phyloP scores from a whole-genome alignment of 2,888 invertebrate species.

The Pocota personata region DNA sequence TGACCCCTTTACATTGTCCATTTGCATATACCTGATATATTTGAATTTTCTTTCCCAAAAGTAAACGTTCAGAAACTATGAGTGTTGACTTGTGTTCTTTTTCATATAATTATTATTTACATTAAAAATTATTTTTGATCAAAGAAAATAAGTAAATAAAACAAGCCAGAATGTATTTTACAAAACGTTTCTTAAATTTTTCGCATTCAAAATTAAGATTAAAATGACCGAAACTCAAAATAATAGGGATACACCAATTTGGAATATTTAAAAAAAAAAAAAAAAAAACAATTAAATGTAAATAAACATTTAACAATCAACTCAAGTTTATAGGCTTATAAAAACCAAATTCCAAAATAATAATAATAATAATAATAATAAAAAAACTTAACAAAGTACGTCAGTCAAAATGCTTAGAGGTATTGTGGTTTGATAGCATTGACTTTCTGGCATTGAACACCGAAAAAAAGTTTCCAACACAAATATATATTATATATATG shows the following conservation, averaged over 20 bases:
- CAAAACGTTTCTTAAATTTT: conserved; percentile 26
- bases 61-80: conserved; percentile 29
- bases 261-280: neutral
- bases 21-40: conserved; percentile 43
- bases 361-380: neutral
- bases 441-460: conserved; percentile 56
- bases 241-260: conserved; percentile 12
- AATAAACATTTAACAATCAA: conserved; percentile 21
- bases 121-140: conserved; percentile 2
- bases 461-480: conserved; percentile 53
- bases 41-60: conserved; percentile 9
- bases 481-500: conserved; percentile 33
- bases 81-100: conserved; percentile 18
- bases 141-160: conserved; percentile 9
- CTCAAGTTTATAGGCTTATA: neutral
- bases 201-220: conserved; percentile 47
- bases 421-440: conserved; percentile 49
- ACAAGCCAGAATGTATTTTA: conserved; percentile 52
- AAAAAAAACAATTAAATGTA: conserved; percentile 5
- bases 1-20: conserved; percentile 65
- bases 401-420: conserved; percentile 54
- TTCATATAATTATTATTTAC: conserved; percentile 16
- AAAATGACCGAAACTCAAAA: neutral
- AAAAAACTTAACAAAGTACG: conserved; percentile 12
- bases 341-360: neutral